Conservation (phyloP, 2,113 vertebrate genomes). For the Numenius arquata region DNA sequence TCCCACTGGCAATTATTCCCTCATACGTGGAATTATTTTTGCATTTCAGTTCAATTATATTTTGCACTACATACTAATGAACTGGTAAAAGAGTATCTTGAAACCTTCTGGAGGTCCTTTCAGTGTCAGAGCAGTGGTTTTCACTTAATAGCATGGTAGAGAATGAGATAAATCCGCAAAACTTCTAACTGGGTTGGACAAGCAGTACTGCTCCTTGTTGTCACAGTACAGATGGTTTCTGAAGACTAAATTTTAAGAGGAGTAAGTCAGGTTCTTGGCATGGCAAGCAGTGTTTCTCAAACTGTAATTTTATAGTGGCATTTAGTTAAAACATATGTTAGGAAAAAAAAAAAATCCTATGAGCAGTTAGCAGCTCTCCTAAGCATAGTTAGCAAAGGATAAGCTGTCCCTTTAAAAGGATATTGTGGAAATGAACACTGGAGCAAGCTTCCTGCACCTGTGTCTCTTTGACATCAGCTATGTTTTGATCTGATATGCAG, state of each 20-base stretch:
- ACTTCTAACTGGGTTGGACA: not conserved
- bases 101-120: not conserved
- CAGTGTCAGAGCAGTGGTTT: not conserved
- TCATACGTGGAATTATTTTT: not conserved
- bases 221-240: not conserved
- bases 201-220: not conserved
- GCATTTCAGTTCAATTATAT: not conserved
- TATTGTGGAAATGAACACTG: slow-evolving; percentile 25
- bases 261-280: not conserved
- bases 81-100: not conserved
- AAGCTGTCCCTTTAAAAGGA: slow-evolving; percentile 57
- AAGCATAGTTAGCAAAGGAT: not conserved
- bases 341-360: not conserved
- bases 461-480: slow-evolving; percentile 35
- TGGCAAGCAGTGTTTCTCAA: not conserved
- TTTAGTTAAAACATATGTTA: slow-evolving; percentile 26
- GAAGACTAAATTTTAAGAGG: slow-evolving; percentile 5
- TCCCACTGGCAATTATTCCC: not conserved
- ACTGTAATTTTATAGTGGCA: slow-evolving; percentile 23
- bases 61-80: not conserved
- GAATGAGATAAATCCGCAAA: not conserved
- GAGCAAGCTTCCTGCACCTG: slow-evolving; percentile 62
- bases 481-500: slow-evolving; percentile 46
- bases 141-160: not conserved
- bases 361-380: slow-evolving; percentile 24